Percentiles rank a stretch among this genome's conserved stretches.
Conservation (phyloP, 2,797 vertebrate genomes). For the Danio kyathit region DNA sequence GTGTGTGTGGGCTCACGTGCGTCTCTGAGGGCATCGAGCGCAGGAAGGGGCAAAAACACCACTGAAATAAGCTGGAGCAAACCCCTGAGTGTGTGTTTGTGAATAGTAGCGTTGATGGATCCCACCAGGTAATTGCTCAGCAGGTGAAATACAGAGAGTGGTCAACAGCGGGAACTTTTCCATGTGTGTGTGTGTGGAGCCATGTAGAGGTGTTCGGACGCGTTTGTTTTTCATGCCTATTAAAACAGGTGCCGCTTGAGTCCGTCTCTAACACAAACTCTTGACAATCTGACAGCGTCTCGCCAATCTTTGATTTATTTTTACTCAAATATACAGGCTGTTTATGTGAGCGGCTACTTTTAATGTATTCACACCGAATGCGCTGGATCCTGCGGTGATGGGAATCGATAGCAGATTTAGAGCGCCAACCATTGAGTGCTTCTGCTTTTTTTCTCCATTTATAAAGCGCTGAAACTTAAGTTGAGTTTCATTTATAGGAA, state of each 20-base stretch:
- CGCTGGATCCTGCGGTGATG: constrained; percentile 53
- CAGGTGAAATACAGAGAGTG: constrained; percentile 50
- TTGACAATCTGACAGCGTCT: constrained; percentile 67
- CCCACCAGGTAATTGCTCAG: constrained; percentile 65
- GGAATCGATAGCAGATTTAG: constrained; percentile 57
- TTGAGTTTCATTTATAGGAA: not conserved
- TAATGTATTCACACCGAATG: constrained; percentile 59
- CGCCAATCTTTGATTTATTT: constrained; percentile 54
- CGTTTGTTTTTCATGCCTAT: constrained; percentile 67
- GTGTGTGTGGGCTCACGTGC: constrained; percentile 48
- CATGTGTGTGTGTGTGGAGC: constrained; percentile 32
- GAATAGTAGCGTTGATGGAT: constrained; percentile 58
- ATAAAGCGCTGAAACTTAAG: not conserved
- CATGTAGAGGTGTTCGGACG: constrained; percentile 1
- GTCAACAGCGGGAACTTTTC: constrained; percentile 61
- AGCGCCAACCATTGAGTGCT: not conserved
- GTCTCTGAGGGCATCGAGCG: constrained; percentile 62
- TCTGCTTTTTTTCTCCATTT: constrained; percentile 3
- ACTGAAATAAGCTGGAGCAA: constrained; percentile 62
- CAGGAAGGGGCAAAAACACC: constrained; percentile 62
- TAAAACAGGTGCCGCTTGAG: constrained; percentile 70
- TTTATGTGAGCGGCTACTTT: constrained; percentile 54
- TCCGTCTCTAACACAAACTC: constrained; percentile 68
- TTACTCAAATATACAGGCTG: constrained; percentile 21
- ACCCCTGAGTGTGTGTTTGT: constrained; percentile 54